A percentile compares a stretch with the other conserved stretches of the same genome.
phyloP scores from a whole-genome alignment of 2,113 vertebrate genomes.

The Benitochromis conjunctus region DNA sequence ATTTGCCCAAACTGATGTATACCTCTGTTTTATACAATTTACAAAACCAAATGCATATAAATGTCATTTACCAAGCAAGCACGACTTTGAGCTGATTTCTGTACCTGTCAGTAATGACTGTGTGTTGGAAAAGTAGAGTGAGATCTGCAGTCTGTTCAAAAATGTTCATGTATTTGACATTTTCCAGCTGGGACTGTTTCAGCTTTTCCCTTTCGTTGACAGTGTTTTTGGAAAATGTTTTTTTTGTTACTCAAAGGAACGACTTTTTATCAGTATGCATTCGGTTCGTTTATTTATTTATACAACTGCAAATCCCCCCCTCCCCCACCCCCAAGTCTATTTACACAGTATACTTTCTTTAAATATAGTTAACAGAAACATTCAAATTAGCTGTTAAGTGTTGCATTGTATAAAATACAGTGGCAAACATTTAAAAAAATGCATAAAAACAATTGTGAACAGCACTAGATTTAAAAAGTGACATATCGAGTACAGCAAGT shows the following conservation, averaged over 20 bases:
- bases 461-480: conserved; percentile 76
- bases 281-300: conserved; percentile 64
- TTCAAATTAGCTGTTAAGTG: conserved; percentile 84
- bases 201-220: not conserved
- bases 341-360: conserved; percentile 66
- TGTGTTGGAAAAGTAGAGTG: not conserved
- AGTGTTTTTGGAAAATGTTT: not conserved
- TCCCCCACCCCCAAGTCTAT: conserved; percentile 35
- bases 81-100: not conserved
- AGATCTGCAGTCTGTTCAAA: not conserved
- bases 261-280: conserved; percentile 42
- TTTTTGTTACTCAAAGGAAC: conserved; percentile 44
- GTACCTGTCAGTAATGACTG: not conserved
- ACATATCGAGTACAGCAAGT: conserved; percentile 68
- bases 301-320: conserved; percentile 42
- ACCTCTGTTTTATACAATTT: not conserved
- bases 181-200: not conserved
- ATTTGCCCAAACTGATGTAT: not conserved
- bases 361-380: conserved; percentile 77
- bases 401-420: conserved; percentile 86
- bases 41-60: not conserved
- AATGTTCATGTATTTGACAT: not conserved
- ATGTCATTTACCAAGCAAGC: not conserved
- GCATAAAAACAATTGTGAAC: conserved; percentile 79
- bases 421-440: conserved; percentile 77